Evolutionary conservation across 2,888 invertebrate genomes (phyloP).

Genomic region (Drosophila subquinaria): DNA sequence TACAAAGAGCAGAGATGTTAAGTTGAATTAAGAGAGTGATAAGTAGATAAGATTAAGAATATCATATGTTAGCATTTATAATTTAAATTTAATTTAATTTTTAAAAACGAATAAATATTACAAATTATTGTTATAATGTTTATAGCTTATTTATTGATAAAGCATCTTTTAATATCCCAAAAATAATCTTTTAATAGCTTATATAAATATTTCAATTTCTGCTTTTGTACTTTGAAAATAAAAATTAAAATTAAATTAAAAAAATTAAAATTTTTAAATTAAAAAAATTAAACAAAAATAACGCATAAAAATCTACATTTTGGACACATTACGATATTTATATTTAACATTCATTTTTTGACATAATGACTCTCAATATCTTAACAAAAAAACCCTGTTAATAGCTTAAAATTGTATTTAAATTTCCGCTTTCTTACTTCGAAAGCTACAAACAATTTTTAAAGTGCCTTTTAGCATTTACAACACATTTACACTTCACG

Average conservation of each 20-base stretch:
- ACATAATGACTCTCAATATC: neutral
- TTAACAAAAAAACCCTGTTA: neutral
- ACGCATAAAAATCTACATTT: no score
- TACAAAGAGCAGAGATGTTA: neutral
- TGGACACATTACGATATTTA: neutral
- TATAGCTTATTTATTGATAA: no score
- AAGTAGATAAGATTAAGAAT: no score
- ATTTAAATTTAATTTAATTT: no score
- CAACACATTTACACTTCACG: slow-evolving; percentile 17
- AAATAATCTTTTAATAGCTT: neutral
- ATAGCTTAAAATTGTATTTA: neutral
- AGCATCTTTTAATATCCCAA: neutral
- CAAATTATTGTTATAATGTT: no score
- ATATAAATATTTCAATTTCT: slow-evolving; percentile 1
- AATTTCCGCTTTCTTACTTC: slow-evolving; percentile 3
- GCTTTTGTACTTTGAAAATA: neutral
- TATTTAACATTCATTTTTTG: neutral
- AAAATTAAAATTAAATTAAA: no score
- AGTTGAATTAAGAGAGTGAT: neutral
- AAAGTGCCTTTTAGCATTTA: slow-evolving; percentile 21
- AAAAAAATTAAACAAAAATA: no score
- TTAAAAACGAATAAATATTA: no score
- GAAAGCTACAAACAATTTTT: slow-evolving; percentile 13
- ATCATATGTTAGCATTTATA: no score
- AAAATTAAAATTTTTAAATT: no score